Conservation (phyloP, 2,797 vertebrate genomes). For the Sebastolobus altivelis region DNA sequence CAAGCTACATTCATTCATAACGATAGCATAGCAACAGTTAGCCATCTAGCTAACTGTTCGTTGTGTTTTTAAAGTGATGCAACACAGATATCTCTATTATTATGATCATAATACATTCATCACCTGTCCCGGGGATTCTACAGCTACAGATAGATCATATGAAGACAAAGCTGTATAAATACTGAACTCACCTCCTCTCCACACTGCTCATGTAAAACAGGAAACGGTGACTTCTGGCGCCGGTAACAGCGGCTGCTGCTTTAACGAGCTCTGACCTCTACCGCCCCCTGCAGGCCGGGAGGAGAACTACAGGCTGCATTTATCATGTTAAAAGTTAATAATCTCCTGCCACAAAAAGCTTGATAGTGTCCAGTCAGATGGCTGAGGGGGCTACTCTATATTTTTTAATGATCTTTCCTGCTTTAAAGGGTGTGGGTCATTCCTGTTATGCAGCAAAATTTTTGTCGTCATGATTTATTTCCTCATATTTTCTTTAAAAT, state of each 20-base stretch:
- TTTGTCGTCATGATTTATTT: too few species aligned
- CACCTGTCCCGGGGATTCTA: rapidly evolving
- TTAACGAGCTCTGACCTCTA: neutral
- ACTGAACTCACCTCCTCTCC: conserved; percentile 42
- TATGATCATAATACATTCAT: rapidly evolving
- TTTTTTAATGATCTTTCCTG: too few species aligned
- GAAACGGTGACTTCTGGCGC: conserved; percentile 29
- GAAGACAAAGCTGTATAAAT: rapidly evolving
- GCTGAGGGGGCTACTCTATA: neutral
- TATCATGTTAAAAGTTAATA: too few species aligned
- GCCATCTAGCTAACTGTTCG: neutral
- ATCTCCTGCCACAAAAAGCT: too few species aligned
- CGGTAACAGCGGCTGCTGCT: neutral
- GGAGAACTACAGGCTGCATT: conserved; percentile 24
- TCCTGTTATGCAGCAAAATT: too few species aligned
- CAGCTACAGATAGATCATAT: rapidly evolving
- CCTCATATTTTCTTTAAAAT: too few species aligned
- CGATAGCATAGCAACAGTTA: conserved; percentile 35
- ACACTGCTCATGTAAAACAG: conserved; percentile 28
- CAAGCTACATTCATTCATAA: conserved; percentile 27
- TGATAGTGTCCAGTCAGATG: neutral
- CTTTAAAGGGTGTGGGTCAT: too few species aligned
- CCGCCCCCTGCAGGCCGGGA: conserved; percentile 63
- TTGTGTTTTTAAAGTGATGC: neutral
- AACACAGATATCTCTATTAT: rapidly evolving